These are phyloP conservation scores for Drosophila sulfurigaster DNA, from an alignment of 1,140 invertebrate species.

Conservation along the genomic window DNA sequence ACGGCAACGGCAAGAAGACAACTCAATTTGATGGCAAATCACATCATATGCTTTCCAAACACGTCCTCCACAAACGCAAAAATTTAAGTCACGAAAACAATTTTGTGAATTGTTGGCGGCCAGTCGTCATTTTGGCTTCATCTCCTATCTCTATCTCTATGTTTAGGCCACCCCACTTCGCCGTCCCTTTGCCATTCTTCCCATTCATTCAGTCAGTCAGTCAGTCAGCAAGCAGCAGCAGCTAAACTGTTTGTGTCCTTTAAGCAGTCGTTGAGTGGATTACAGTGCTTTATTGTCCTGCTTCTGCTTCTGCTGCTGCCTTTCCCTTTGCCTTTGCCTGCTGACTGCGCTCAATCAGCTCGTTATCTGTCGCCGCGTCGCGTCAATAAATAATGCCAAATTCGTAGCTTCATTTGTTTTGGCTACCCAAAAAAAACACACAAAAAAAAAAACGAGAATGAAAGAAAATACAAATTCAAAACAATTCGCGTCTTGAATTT, in stretches of 20 bases:
- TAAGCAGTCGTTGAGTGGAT: slow-evolving; percentile 69
- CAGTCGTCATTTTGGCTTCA: slow-evolving; percentile 43
- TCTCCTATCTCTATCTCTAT: not conserved
- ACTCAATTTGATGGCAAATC: slow-evolving; percentile 84
- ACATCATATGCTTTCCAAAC: slow-evolving; percentile 85
- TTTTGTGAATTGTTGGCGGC: slow-evolving; percentile 83
- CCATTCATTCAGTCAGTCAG: not conserved
- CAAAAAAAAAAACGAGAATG: not conserved
- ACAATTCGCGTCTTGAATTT: slow-evolving; percentile 50
- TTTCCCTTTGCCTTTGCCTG: not conserved
- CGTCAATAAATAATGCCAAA: slow-evolving; percentile 53
- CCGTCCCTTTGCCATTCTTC: not conserved
- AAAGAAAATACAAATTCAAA: slow-evolving; percentile 28
- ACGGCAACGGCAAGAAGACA: slow-evolving; percentile 46
- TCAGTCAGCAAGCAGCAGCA: not conserved
- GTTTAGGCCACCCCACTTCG: not conserved
- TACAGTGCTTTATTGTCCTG: slow-evolving; percentile 71
- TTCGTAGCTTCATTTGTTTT: slow-evolving; percentile 48
- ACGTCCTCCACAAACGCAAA: slow-evolving; percentile 78
- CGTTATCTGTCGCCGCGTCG: slow-evolving; percentile 46
- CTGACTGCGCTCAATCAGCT: slow-evolving; percentile 39
- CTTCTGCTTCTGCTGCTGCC: slow-evolving; percentile 12
- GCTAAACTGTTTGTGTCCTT: slow-evolving; percentile 39
- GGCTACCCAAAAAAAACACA: not conserved
- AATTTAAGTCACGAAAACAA: slow-evolving; percentile 85